Evolutionary conservation across 1,140 invertebrate species (phyloP).

Genomic region (Conopomorpha cramerella): DNA sequence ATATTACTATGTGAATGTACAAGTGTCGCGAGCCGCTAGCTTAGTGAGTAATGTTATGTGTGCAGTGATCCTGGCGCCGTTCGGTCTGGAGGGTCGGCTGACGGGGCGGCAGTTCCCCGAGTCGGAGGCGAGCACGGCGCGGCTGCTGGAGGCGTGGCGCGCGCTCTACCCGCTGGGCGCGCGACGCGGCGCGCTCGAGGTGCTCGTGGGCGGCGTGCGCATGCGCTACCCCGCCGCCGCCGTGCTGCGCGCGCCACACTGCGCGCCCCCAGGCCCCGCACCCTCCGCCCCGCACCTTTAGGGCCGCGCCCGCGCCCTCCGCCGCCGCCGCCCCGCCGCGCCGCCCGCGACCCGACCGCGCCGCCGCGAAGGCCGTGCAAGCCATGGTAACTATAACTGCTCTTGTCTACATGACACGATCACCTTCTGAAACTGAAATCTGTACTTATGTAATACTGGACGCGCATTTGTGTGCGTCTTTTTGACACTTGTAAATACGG

Average conservation of each 20-base stretch:
- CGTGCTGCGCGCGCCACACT: constrained; percentile 89
- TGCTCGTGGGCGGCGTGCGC: constrained; percentile 74
- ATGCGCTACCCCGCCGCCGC: constrained; percentile 95
- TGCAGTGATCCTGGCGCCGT: constrained; percentile 91
- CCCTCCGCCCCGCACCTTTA: constrained; percentile 11
- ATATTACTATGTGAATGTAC: too few relatives aligned
- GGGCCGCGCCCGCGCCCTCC: constrained; percentile 12
- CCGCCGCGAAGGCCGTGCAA: too few relatives aligned
- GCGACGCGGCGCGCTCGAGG: constrained; percentile 62
- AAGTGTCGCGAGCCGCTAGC: too few relatives aligned
- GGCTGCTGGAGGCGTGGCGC: constrained; percentile 90
- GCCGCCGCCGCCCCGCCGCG: constrained; percentile 17
- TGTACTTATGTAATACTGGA: too few relatives aligned
- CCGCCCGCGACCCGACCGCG: constrained; percentile 24
- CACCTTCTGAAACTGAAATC: too few relatives aligned
- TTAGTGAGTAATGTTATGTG: background rate
- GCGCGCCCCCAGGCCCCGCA: constrained; percentile 58
- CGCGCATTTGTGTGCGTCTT: too few relatives aligned
- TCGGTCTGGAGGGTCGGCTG: constrained; percentile 87
- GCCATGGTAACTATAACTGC: too few relatives aligned
- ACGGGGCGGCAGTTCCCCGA: constrained; percentile 84
- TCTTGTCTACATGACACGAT: too few relatives aligned
- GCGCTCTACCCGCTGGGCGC: constrained; percentile 85
- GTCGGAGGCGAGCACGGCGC: constrained; percentile 72
- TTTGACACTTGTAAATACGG: too few relatives aligned